Conservation (phyloP, 2,888 invertebrate species). For the Hyposoter dolosus region DNA sequence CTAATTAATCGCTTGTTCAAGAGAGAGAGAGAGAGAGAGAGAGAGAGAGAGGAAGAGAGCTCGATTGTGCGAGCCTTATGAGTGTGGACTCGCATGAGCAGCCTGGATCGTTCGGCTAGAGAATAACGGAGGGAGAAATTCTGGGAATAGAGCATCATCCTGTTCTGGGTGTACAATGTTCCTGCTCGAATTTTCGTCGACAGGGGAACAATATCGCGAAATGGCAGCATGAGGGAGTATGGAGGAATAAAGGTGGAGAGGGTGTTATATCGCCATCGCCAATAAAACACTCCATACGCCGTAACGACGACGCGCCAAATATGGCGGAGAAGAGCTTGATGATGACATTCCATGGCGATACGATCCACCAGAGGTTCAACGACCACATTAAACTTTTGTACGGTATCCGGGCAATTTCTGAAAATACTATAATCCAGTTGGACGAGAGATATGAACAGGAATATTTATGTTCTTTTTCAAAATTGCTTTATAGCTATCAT, state of each 20-base stretch:
- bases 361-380: slow-evolving; percentile 42
- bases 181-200: slow-evolving; percentile 74
- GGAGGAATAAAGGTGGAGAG: slow-evolving; percentile 24
- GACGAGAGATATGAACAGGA: slow-evolving; percentile 2
- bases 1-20: not conserved
- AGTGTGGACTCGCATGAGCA: not conserved
- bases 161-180: slow-evolving; percentile 64
- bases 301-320: slow-evolving; percentile 72
- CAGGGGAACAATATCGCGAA: slow-evolving; percentile 76
- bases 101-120: not conserved
- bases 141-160: slow-evolving; percentile 48
- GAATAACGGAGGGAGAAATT: slow-evolving; percentile 21
- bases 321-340: slow-evolving; percentile 56
- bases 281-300: slow-evolving; percentile 78
- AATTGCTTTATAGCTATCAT: not conserved
- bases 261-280: slow-evolving; percentile 68
- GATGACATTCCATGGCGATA: slow-evolving; percentile 43
- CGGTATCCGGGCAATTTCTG: slow-evolving; percentile 18
- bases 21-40: not conserved
- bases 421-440: slow-evolving; percentile 27
- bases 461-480: slow-evolving; percentile 18
- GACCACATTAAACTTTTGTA: slow-evolving; percentile 45
- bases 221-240: slow-evolving; percentile 70
- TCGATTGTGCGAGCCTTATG: not conserved
- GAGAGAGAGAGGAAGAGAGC: not conserved